Evolutionary conservation across 2,888 invertebrate genomes (phyloP).

Genomic region (Harpalus rubripes): DNA sequence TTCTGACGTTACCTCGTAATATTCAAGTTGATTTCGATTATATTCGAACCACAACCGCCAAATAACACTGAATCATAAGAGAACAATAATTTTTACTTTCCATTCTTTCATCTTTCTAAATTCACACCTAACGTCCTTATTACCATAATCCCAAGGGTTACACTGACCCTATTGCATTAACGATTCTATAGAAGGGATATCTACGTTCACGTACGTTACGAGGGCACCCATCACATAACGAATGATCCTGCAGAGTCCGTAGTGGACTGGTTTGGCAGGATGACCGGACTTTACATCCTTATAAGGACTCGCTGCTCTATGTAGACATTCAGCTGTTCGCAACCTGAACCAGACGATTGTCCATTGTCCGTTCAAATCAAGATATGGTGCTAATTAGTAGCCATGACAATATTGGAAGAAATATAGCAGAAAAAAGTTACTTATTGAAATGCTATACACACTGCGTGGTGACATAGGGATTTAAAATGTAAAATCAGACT

Average conservation of each 20-base stretch:
- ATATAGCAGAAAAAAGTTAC: background rate
- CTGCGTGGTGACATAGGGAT: too few relatives aligned
- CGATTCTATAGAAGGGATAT: too few relatives aligned
- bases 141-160: background rate
- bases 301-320: slow-evolving; percentile 42
- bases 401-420: background rate
- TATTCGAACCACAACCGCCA: too few relatives aligned
- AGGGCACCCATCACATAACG: background rate
- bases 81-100: too few relatives aligned
- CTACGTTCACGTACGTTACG: too few relatives aligned
- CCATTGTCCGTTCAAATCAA: background rate
- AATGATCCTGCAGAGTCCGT: background rate
- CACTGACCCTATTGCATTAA: background rate
- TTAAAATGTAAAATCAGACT: too few relatives aligned
- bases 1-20: too few relatives aligned
- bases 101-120: too few relatives aligned
- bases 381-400: slow-evolving; percentile 1
- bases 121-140: too few relatives aligned
- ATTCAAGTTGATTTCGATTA: too few relatives aligned
- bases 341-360: background rate
- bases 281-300: slow-evolving; percentile 39
- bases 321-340: slow-evolving; percentile 54
- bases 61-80: too few relatives aligned
- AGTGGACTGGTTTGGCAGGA: slow-evolving; percentile 61
- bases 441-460: background rate